These are phyloP conservation scores for Baccha elongata DNA, from an alignment of 2,888 invertebrate species.

Conservation along the genomic window DNA sequence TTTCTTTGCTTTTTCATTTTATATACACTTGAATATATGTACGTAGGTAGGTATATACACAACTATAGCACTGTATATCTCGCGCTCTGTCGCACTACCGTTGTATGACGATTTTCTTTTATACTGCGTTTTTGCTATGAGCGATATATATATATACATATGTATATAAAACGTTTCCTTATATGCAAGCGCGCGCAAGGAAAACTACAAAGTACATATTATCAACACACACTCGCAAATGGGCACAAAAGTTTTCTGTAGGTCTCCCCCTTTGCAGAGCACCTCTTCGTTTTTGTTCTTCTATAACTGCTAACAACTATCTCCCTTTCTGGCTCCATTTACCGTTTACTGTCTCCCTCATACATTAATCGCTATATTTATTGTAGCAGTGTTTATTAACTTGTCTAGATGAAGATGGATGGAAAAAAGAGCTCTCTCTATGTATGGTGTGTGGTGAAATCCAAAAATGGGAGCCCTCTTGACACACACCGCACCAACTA, in stretches of 20 bases:
- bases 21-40: constrained; percentile 12
- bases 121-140: constrained; percentile 44
- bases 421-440: constrained; percentile 28
- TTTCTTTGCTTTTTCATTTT: constrained; percentile 56
- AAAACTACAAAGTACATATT: constrained; percentile 60
- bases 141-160: constrained; percentile 5
- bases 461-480: constrained; percentile 66
- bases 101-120: constrained; percentile 34
- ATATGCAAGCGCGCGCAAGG: constrained; percentile 72
- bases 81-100: constrained; percentile 57
- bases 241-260: constrained; percentile 14
- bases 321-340: constrained; percentile 27
- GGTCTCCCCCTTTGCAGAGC: constrained; percentile 24
- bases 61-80: constrained; percentile 18
- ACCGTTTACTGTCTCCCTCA: constrained; percentile 47
- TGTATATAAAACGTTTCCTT: constrained; percentile 61
- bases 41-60: constrained; percentile 5
- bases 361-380: constrained; percentile 58
- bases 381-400: constrained; percentile 65
- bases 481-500: constrained; percentile 18
- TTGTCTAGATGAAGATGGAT: constrained; percentile 60
- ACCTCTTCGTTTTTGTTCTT: constrained; percentile 13
- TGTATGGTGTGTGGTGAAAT: constrained; percentile 63
- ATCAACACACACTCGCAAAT: too few relatives aligned
- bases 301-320: constrained; percentile 21